phyloP scores from a whole-genome alignment of 2,113 vertebrate genomes.

The Platichthys flesus region DNA sequence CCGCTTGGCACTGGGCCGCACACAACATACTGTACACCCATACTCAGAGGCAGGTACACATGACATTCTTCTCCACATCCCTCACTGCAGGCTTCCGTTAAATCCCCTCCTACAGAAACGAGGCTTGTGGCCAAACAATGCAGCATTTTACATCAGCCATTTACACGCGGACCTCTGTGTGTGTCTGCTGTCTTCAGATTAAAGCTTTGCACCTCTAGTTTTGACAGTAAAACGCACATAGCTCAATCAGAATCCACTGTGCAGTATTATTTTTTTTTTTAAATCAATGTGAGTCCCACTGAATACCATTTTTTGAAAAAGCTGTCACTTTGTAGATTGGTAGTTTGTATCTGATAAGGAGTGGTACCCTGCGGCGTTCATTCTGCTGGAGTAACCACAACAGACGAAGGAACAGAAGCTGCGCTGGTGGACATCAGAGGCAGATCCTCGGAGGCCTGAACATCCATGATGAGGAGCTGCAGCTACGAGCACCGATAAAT shows the following conservation, averaged over 20 bases:
- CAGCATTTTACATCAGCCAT: slow-evolving; percentile 62
- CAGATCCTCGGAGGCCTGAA: slow-evolving; percentile 49
- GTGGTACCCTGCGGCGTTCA: slow-evolving; percentile 16
- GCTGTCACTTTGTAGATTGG: slow-evolving; percentile 23
- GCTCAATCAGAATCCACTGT: slow-evolving; percentile 14
- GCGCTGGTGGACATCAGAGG: slow-evolving; percentile 51
- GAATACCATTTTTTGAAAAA: slow-evolving; percentile 5
- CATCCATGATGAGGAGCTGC: slow-evolving; percentile 45
- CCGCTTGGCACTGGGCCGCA: slow-evolving; percentile 53
- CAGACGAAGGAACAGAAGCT: slow-evolving; percentile 27
- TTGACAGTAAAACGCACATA: background rate
- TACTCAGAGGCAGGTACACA: slow-evolving; percentile 28
- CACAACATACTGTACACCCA: slow-evolving; percentile 37
- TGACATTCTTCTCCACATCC: slow-evolving; percentile 47
- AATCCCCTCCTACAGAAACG: slow-evolving; percentile 65
- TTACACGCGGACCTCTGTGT: slow-evolving; percentile 18
- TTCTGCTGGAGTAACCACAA: slow-evolving; percentile 34
- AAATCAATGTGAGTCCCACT: background rate
- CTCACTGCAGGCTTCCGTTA: slow-evolving; percentile 53
- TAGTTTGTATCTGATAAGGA: slow-evolving; percentile 28
- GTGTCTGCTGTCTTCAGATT: background rate
- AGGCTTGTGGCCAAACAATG: slow-evolving; percentile 68
- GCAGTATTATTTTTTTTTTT: background rate
- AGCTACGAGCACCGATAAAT: slow-evolving; percentile 67
- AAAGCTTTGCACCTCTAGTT: background rate